Evolutionary conservation across 2,113 vertebrate species (phyloP), one percentile per base, ranked within the genome.

Genomic region (Festucalex cinctus): DNA sequence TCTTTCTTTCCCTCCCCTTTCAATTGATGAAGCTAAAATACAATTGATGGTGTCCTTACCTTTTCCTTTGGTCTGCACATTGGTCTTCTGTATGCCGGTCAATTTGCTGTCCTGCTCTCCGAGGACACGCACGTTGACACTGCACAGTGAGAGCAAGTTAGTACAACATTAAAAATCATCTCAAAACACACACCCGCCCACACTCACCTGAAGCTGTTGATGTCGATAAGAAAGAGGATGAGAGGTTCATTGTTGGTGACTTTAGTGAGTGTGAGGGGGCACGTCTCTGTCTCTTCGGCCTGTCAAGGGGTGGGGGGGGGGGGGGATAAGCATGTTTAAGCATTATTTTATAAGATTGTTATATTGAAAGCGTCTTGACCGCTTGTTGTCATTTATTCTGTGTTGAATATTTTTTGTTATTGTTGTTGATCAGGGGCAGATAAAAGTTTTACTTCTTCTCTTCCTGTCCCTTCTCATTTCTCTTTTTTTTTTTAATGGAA

Each of bases 201-300:
- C 2, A 81, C 87, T 75, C 65, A 94, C 93, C 84, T 86, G 5
- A 57, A 70, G 0, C 46, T 65, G 1, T 68, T 68, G 20, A 87
- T 24, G 66, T 94, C 71, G 13, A 95, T 84, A 59, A 89, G 75
- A 70, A 95, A 94, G 57, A 93, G 78, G 49, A 93, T 73, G 28
- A 91, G 75, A 1, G 89, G 85, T 58, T 89, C 91, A 0, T 76
- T 73, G 43, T 81, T 89, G 58, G 71, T 57, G 9, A 24, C 16
- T 8, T 85, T 83, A 0, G 2, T 22, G 59, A 81, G 22, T 3
- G 48, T 71, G 56, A 93, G 83, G 0, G 83, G 81, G 61, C 94
- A 94, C 2, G 32, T 64, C 0, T 87, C 77, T 0, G 77, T 48
- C 9, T 93, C 87, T 61, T 86, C 88, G 3, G 81, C 80, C 93